Base-by-base conservation (phyloP, 1,140 invertebrate genomes). In the Belonocnema kinseyi region DNA sequence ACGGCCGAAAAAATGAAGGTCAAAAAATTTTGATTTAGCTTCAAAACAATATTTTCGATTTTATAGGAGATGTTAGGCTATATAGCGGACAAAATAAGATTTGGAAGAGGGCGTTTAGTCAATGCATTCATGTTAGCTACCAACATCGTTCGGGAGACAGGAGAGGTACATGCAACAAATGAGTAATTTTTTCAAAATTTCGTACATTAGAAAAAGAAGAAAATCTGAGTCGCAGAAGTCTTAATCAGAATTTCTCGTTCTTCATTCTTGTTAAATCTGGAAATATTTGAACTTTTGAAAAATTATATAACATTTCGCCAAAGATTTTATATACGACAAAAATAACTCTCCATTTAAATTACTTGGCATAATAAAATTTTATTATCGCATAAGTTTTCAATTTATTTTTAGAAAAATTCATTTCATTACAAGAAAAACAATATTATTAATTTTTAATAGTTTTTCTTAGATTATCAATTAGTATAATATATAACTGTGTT, bases 151-250 rank as follows among this genome's bases (percentile, higher is more conserved):
- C 21, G 21, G 58, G 58, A 61, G 14, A 5, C 16, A 50, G 54
- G 46, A 46, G 19, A 53, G 56, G 40, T 76, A 51, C 50, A 46
- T 17, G 17, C 13, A 58, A 56, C 51, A 51, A 52, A 70, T 75
- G n/a, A 70, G 17, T 26, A 2, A 50, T 33, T 75, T 75, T 75
- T 66, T 61, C 14, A 75, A 75, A 66, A 61, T 52, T 70, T 74
- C 6, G 46, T n/a, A 40, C 14, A 61, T 10, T 13, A 33, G 14
- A 61, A 61, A 14, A 21, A 33, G 26, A 61, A 61, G 21, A 26
- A 14, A 13, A 61, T 33, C 21, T 61, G 58, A 61, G 58, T 61
- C 58, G 26, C 33, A 33, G 13, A 11, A 14, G 21, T 6, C 14
- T 21, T 21, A 0, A 26, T 13, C 58, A 61, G 26, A 61, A 61